Base-by-base conservation (phyloP, 2,797 vertebrate species). In the Tolypeutes matacus region DNA sequence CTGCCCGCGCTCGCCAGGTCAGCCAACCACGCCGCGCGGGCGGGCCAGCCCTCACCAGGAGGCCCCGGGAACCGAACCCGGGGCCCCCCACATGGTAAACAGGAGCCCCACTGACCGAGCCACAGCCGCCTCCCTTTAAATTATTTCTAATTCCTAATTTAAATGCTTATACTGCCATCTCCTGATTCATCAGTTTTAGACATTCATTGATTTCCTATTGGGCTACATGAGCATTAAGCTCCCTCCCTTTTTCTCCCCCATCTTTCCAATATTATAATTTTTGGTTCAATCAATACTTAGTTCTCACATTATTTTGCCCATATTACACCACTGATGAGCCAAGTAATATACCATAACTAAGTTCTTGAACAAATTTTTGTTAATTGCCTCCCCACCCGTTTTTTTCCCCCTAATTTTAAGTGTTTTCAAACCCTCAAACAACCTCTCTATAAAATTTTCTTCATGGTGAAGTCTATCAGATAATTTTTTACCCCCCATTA, bases 241-340 rank as follows among this genome's bases (percentile, higher is more conserved):
- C 42, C 46, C 13, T 73, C 29, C 60, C 49, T n/a, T 36, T 78
- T 25, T 67, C 14, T 42, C 25, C 87, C 15, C 78, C 56, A 51
- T n/a, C 86, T 94, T 95, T 73, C 42, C 46, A 53, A 39, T 60
- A 80, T 86, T 17, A 46, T 17, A 78, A 42, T 67, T 89, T 86
- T 76, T 49, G 29, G 27, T 75, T 94, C 87, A 86, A 46, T 62
- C 15, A 42, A 75, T 42, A 89, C 92, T 83, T n/a, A 73, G 34
- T 34, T 56, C 13, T 93, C 62, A 53, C 13, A 62, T 89, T 81
- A 51, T 51, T 86, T 81, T 91, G 65, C 49, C 42, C 56, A 34
- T 91, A 23, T 58, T 13, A 36, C 1, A 86, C 7, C 25, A 72
- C 46, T 23, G 72, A 62, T n/a, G n/a, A 94, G 8, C 34, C 67